Evolutionary conservation across 2,113 vertebrate species (phyloP).

Genomic region (Coracopsis vasa): DNA sequence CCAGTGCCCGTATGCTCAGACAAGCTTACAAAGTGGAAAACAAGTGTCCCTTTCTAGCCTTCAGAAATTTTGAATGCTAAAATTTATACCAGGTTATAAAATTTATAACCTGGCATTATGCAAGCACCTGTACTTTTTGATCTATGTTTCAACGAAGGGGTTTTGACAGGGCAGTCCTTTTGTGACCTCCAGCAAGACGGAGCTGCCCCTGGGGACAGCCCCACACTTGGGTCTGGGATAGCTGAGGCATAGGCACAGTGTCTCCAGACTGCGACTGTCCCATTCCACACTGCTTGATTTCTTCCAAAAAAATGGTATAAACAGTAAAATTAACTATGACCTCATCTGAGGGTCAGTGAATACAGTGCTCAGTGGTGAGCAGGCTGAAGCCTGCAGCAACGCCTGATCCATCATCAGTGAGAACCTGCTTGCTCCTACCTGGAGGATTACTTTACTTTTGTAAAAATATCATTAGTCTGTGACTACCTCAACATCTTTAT

Average conservation of each 20-base stretch:
- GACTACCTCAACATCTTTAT: neutral
- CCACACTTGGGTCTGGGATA: neutral
- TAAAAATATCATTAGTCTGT: neutral
- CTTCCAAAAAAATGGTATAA: neutral
- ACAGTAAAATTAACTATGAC: neutral
- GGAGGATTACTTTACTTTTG: neutral
- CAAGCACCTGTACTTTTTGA: neutral
- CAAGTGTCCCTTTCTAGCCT: neutral
- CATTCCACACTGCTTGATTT: neutral
- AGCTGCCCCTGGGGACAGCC: accelerated
- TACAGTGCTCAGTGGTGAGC: neutral
- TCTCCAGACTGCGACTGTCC: neutral
- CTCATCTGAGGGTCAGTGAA: neutral
- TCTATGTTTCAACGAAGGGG: neutral
- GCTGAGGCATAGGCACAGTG: neutral
- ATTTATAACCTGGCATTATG: neutral
- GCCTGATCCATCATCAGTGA: neutral
- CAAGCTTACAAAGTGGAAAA: neutral
- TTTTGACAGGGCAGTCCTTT: neutral
- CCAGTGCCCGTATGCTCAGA: neutral
- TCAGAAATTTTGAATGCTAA: neutral
- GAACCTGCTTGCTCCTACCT: neutral
- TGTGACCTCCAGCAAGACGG: neutral
- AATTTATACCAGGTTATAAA: neutral
- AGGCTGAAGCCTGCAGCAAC: neutral